Percentiles rank a stretch among this genome's conserved stretches.
Evolutionary conservation across 2,113 vertebrate species (phyloP).

Genomic region (Oreochromis niloticus): DNA sequence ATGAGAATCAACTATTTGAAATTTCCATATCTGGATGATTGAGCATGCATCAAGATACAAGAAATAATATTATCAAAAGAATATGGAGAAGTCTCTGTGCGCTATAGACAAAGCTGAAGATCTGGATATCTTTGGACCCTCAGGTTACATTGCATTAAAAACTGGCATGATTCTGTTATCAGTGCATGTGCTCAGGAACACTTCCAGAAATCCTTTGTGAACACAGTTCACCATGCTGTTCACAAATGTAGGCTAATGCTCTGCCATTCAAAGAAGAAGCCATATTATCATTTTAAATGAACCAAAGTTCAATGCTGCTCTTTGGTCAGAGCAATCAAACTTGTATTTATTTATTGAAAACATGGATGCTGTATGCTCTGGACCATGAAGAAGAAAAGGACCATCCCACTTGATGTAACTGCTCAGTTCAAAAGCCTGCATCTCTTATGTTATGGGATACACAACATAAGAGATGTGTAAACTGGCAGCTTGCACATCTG

Average conservation of each 20-base stretch:
- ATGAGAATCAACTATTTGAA: not conserved
- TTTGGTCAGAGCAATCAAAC: not conserved
- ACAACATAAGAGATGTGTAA: not conserved
- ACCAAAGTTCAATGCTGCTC: not conserved
- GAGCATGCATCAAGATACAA: not conserved
- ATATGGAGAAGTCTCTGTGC: not conserved
- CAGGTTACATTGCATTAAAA: not conserved
- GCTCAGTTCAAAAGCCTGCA: not conserved
- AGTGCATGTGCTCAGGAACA: not conserved
- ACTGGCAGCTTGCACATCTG: not conserved
- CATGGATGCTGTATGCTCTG: not conserved
- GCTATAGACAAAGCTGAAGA: not conserved
- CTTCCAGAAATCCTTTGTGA: not conserved
- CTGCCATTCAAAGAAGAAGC: not conserved
- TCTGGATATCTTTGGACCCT: not conserved
- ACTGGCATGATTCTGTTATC: not conserved
- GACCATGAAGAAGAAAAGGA: not conserved
- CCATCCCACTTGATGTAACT: not conserved
- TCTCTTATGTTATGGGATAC: not conserved
- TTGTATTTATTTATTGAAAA: not conserved
- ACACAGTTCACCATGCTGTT: not conserved
- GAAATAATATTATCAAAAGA: not conserved
- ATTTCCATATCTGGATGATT: not conserved
- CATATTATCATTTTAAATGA: not conserved
- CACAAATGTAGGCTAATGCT: not conserved